Conservation (phyloP, 2,113 vertebrate species). For the Ailurus styani region DNA sequence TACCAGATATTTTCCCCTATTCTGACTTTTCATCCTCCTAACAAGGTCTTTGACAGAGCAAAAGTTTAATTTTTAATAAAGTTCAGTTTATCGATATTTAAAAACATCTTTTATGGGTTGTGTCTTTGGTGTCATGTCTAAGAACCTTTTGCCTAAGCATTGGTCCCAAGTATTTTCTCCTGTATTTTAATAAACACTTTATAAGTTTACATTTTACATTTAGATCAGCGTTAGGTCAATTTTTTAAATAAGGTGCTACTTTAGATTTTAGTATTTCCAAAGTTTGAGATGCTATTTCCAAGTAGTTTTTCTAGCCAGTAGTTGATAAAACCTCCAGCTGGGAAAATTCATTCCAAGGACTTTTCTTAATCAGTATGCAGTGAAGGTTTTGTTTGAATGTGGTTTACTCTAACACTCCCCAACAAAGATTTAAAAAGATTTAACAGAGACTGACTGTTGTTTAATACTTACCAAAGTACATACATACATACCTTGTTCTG, state of each 20-base stretch:
- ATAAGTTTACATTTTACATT: background rate
- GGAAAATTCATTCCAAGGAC: background rate
- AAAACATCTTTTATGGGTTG: background rate
- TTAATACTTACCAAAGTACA: background rate
- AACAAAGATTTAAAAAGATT: slow-evolving; percentile 26
- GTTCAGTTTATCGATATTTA: background rate
- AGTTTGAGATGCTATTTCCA: background rate
- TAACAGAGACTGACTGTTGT: background rate
- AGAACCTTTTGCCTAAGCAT: background rate
- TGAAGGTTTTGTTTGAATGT: background rate
- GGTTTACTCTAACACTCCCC: background rate
- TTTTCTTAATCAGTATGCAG: background rate
- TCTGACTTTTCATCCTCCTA: background rate
- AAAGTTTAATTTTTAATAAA: slow-evolving; percentile 26
- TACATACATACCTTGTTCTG: background rate
- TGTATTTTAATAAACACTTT: background rate
- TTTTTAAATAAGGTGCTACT: background rate
- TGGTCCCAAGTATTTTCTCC: background rate
- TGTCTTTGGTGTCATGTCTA: background rate
- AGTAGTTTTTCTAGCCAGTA: background rate
- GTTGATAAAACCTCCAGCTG: background rate
- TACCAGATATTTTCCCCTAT: background rate
- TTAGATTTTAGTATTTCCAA: background rate
- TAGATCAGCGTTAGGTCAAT: background rate
- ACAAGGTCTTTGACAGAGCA: background rate